These are phyloP conservation scores for Pseudorectes ferrugineus DNA, from an alignment of 2,113 vertebrate genomes.

Conservation along the genomic window DNA sequence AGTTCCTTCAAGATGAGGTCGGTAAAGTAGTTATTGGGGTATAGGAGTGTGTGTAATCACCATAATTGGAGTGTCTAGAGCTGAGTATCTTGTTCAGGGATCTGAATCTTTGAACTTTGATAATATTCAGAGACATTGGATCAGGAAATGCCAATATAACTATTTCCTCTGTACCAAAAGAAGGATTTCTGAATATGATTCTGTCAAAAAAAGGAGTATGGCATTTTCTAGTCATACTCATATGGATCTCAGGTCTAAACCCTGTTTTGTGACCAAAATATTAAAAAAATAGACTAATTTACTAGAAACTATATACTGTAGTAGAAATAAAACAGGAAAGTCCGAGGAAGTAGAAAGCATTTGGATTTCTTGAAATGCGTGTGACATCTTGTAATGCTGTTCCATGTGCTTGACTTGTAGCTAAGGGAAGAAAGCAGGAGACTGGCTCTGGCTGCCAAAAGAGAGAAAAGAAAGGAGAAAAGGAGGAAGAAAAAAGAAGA, in stretches of 20 bases:
- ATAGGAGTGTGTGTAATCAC: neutral
- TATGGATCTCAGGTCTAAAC: neutral
- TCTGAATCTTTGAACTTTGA: neutral
- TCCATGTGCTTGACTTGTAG: slow-evolving; percentile 33
- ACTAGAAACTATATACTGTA: neutral
- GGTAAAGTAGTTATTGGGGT: fast-evolving
- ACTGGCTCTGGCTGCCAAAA: slow-evolving; percentile 93
- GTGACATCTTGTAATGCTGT: neutral
- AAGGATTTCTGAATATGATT: neutral
- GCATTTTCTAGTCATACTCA: neutral
- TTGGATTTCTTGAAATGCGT: neutral
- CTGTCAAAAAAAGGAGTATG: neutral
- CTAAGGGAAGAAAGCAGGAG: slow-evolving; percentile 95
- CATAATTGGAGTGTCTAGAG: neutral
- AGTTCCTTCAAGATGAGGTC: fast-evolving
- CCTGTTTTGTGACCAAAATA: neutral
- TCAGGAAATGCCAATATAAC: fast-evolving
- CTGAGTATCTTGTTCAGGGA: neutral
- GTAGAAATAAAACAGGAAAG: neutral
- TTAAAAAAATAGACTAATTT: neutral
- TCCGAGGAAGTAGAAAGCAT: neutral
- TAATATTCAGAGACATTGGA: neutral
- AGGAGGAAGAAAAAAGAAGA: slow-evolving; percentile 95
- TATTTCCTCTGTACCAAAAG: neutral
- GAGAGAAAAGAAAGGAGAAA: slow-evolving; percentile 98